Conservation (phyloP, 1,140 invertebrate species). For the Drosophila pseudoananassae region DNA sequence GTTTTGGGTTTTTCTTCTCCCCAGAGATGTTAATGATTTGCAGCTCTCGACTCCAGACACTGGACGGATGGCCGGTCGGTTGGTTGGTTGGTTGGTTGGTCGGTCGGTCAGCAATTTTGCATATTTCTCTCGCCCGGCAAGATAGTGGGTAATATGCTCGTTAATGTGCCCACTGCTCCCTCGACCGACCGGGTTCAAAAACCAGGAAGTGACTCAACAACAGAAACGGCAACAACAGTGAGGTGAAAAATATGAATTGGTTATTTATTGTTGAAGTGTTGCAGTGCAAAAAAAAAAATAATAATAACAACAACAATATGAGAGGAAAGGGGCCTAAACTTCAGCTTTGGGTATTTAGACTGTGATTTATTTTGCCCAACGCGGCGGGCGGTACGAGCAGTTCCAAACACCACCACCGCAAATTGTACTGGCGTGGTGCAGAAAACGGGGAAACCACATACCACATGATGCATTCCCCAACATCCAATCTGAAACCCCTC, state of each 20-base stretch:
- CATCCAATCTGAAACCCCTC: constrained; percentile 12
- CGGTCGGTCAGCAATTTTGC: constrained; percentile 69
- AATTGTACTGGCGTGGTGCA: constrained; percentile 40
- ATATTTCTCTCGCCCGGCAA: constrained; percentile 65
- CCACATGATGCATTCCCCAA: constrained; percentile 31
- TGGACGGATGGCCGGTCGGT: not conserved
- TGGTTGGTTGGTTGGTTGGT: not conserved
- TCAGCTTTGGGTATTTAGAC: constrained; percentile 80
- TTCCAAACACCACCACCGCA: constrained; percentile 31
- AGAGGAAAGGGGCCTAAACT: constrained; percentile 65
- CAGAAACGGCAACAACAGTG: constrained; percentile 52
- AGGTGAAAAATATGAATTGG: constrained; percentile 82
- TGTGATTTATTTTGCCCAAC: constrained; percentile 73
- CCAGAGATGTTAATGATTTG: constrained; percentile 79
- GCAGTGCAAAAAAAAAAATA: constrained; percentile 66
- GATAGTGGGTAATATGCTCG: constrained; percentile 80
- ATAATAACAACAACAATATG: constrained; percentile 22
- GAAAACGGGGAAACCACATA: constrained; percentile 32
- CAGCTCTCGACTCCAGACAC: constrained; percentile 52
- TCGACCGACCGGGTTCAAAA: constrained; percentile 63
- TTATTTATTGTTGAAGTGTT: constrained; percentile 83
- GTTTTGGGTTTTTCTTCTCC: constrained; percentile 18
- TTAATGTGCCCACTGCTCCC: constrained; percentile 73
- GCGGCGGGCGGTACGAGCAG: constrained; percentile 65
- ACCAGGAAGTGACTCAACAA: constrained; percentile 81